Base-by-base conservation (phyloP, 2,797 vertebrate genomes). In the Sardinella longiceps region DNA sequence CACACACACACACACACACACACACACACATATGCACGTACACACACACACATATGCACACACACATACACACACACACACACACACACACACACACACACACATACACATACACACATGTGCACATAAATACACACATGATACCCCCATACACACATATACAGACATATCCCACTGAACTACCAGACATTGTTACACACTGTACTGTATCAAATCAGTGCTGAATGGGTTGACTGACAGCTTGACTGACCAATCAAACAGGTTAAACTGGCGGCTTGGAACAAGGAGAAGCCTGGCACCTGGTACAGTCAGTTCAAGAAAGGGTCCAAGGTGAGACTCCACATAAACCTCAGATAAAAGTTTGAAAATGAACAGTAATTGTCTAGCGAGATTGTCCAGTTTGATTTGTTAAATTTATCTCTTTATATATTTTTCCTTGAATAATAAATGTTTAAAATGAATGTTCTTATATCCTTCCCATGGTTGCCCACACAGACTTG, bases 271-370 rank as follows among this genome's bases (percentile, higher is more conserved):
- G 97, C 97, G 89, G 96, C 94, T 60, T 99, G 98, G 98, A 98
- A 97, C 94, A 98, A 97, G 93, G 98, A 99, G 84, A 94, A 93
- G 89, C 96, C 97, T 15, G 94, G 95, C 84, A 95, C 95, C 90
- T 99, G 98, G 98, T 99, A 97, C 96, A 99, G 98, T 94, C 94
- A 96, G 88, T 99, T 96, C 96, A 97, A 97, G 95, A 97, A 97
- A 88, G 98, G 98, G 87, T 96, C 96, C 90, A 92, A 97, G 98
- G 98, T 96, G 95, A 39, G 33, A 80, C 9, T 53, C 53, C 20
- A 20, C 5, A 56, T 20, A 20, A 56, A 56, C 5, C 51, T 14
- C 12, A 50, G 0, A 14, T 14, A n/a, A n/a, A n/a, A n/a, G n/a
- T n/a, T n/a, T n/a, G n/a, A n/a, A n/a, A n/a, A n/a, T n/a, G n/a